Base-by-base conservation (phyloP, 2,888 invertebrate species). In the Oscheius myriophilus region DNA sequence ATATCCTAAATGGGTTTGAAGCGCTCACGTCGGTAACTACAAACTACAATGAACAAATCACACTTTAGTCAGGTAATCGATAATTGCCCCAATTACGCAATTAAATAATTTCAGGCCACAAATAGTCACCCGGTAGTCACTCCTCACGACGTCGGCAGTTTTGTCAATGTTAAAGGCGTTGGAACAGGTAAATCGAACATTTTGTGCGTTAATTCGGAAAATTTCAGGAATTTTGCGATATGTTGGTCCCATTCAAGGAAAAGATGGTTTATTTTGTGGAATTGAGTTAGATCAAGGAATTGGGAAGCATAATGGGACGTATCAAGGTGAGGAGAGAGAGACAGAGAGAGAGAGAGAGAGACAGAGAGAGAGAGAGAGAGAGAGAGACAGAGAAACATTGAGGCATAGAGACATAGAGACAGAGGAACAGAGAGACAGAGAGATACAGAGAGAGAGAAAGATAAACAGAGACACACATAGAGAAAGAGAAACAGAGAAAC, bases 231-330 rank as follows among this genome's bases (percentile, higher is more conserved):
- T 88, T 18, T 87, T 91, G 43, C 87, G 90, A 11, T 91, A 89
- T 86, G 88, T 90, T 72, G 91, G 92, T 3, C 86, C 87, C 43
- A 90, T 90, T 9, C 88, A 90, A 55, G 88, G 90, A 53, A 90
- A 90, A 45, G 87, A 88, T 14, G 90, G 90, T 2, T 71, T 89
- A 23, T 92, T 91, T 90, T 91, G 91, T 86, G 91, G 91, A 11
- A 88, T 91, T 54, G 91, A 91, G 86, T 58, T 77, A 9, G 87
- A 91, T 64, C 87, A 89, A 66, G 88, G 88, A 53, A 87, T 89
- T 6, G 91, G 91, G 23, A 90, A 90, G 80, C 90, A 91, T 87
- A 90, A 91, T 87, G 91, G 91, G 52, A 87, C 88, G 51, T 80
- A 75, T 64, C 73, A 78, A 74, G 80, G 83, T 81, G 43, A 55